Conservation (phyloP, 2,113 vertebrate genomes). For the Python bivittatus region DNA sequence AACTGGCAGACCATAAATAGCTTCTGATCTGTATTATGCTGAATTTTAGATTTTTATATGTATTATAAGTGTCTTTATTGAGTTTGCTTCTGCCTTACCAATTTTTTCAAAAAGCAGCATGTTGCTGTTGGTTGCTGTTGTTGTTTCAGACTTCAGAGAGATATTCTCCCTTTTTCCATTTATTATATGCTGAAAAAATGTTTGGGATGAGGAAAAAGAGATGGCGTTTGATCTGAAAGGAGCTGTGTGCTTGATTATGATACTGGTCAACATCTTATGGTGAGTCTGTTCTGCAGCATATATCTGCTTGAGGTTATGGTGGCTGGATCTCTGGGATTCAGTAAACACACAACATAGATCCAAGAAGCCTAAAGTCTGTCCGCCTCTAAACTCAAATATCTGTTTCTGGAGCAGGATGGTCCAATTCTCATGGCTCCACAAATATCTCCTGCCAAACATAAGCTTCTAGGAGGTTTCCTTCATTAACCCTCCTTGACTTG, state of each 20-base stretch:
- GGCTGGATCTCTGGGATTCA: not conserved
- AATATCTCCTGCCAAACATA: constrained; percentile 22
- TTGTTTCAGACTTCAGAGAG: not conserved
- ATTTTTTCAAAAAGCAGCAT: not conserved
- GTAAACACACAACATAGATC: not conserved
- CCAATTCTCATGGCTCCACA: not conserved
- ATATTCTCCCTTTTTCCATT: not conserved
- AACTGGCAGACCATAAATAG: not conserved
- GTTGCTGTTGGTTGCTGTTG: not conserved
- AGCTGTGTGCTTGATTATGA: not conserved
- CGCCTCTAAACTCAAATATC: not conserved
- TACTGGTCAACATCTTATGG: not conserved
- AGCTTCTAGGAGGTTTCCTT: constrained; percentile 36
- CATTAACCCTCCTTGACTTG: constrained; percentile 40
- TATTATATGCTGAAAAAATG: not conserved
- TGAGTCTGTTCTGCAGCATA: not conserved
- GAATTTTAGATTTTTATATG: not conserved
- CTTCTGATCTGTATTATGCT: not conserved
- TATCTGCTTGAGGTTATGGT: not conserved
- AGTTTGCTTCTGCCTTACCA: not conserved
- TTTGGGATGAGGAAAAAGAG: not conserved
- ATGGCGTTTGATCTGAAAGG: not conserved
- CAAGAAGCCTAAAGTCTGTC: not conserved
- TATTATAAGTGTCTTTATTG: not conserved
- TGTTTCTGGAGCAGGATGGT: not conserved